Evolutionary conservation across 2,888 invertebrate species (phyloP).

Genomic region (Alcis repandata): DNA sequence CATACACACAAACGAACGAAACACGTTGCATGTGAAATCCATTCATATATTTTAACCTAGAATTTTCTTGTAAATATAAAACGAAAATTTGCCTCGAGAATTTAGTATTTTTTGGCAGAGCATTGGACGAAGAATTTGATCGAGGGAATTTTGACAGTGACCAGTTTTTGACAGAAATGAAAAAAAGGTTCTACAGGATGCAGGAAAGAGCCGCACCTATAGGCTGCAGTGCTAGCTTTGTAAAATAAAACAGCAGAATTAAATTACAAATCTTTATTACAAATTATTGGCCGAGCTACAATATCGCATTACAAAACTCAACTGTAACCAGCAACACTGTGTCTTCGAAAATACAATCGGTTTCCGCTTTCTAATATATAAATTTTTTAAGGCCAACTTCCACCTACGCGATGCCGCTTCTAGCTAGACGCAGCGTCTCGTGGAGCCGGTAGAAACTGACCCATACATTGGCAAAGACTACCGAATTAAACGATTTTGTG

Average conservation of each 20-base stretch:
- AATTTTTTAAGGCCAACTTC: neutral
- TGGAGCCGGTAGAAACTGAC: neutral
- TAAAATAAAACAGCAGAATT: neutral
- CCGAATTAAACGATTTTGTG: neutral
- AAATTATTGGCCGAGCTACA: constrained; percentile 22
- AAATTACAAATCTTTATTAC: constrained; percentile 41
- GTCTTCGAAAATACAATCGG: neutral
- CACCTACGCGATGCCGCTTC: neutral
- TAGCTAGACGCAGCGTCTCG: neutral
- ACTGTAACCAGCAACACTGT: constrained; percentile 2
- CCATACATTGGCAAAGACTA: neutral
- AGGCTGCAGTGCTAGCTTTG: neutral
- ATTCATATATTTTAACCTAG: constrained; percentile 8
- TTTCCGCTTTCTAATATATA: neutral
- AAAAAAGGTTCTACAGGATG: constrained; percentile 2
- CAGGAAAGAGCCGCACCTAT: too few relatives aligned
- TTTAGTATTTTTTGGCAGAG: neutral
- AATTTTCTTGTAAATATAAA: constrained; percentile 17
- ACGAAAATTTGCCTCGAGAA: constrained; percentile 3
- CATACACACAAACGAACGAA: constrained; percentile 72
- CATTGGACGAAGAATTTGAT: constrained; percentile 13
- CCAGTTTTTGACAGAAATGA: constrained; percentile 4
- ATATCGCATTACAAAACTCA: neutral
- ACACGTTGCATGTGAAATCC: constrained; percentile 57
- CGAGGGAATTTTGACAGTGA: neutral